A percentile compares a stretch with the other conserved stretches of the same genome.
Evolutionary conservation across 2,888 invertebrate genomes (phyloP).

Genomic region (Stenotaenia linearis): DNA sequence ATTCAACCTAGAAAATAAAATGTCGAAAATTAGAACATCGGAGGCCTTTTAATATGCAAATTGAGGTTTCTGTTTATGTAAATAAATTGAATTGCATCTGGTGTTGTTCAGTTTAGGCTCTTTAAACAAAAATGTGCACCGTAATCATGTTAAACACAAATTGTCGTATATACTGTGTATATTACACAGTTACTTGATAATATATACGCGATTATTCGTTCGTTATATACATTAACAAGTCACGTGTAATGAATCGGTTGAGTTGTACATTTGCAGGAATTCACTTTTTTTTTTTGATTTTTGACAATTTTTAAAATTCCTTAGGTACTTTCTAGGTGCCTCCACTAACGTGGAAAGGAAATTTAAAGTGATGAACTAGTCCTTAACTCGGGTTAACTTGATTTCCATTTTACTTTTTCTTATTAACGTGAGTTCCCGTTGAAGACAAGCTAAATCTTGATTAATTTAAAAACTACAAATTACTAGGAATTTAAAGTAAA

Average conservation of each 20-base stretch:
- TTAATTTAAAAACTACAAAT: background rate
- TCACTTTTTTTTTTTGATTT: background rate
- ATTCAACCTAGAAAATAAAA: no score
- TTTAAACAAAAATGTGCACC: background rate
- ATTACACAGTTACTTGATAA: background rate
- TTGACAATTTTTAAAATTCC: background rate
- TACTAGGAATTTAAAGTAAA: background rate
- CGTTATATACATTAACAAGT: background rate
- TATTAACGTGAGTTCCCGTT: background rate
- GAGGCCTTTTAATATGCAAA: constrained; percentile 7
- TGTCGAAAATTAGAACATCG: no score
- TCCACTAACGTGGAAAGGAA: background rate
- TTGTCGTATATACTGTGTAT: background rate
- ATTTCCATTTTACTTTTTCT: background rate
- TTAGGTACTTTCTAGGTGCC: background rate
- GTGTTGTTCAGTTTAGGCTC: background rate
- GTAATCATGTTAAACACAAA: constrained; percentile 13
- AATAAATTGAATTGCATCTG: background rate
- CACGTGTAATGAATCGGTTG: background rate
- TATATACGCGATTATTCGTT: background rate
- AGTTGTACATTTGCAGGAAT: background rate
- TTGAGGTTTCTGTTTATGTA: background rate
- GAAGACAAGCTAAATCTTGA: background rate
- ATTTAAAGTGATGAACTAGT: background rate
- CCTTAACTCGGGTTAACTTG: constrained; percentile 10